A percentile compares a stretch with the other conserved stretches of the same genome.
phyloP scores from a whole-genome alignment of 1,140 invertebrate species.

The Drosophila repleta region DNA sequence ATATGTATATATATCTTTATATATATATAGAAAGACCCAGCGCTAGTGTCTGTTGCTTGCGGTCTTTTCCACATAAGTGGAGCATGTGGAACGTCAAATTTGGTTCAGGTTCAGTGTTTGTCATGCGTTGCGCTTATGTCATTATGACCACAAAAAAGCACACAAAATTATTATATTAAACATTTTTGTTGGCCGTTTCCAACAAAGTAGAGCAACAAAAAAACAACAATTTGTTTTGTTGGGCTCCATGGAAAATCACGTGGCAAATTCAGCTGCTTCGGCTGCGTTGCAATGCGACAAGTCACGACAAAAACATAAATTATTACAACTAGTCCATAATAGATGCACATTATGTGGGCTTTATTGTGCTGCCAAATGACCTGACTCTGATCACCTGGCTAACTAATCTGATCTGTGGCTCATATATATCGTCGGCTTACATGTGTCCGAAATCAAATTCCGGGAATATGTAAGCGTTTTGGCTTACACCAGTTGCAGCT shows the following conservation, averaged over 20 bases:
- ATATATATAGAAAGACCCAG: constrained; percentile 31
- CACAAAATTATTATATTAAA: constrained; percentile 72
- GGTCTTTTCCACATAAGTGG: constrained; percentile 38
- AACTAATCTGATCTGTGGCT: constrained; percentile 55
- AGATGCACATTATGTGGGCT: constrained; percentile 54
- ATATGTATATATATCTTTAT: constrained; percentile 27
- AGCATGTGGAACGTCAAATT: constrained; percentile 60
- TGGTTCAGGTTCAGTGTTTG: constrained; percentile 70
- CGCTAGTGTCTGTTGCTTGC: constrained; percentile 11
- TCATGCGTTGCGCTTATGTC: constrained; percentile 66
- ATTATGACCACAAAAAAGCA: constrained; percentile 43
- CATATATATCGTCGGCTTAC: constrained; percentile 48
- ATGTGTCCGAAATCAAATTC: constrained; percentile 16
- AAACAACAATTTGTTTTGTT: constrained; percentile 31
- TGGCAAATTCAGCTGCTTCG: constrained; percentile 41
- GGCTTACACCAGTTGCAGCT: constrained; percentile 22
- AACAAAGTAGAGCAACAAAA: constrained; percentile 57
- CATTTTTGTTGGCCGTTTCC: constrained; percentile 31
- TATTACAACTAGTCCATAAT: constrained; percentile 54
- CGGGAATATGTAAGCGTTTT: constrained; percentile 16
- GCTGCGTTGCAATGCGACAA: constrained; percentile 39
- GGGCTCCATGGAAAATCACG: constrained; percentile 36
- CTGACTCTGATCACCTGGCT: constrained; percentile 20
- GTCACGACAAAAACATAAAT: constrained; percentile 35
- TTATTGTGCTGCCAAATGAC: constrained; percentile 35